These are phyloP conservation scores for Penaeus indicus DNA, from an alignment of 1,140 invertebrate genomes.

Conservation along the genomic window DNA sequence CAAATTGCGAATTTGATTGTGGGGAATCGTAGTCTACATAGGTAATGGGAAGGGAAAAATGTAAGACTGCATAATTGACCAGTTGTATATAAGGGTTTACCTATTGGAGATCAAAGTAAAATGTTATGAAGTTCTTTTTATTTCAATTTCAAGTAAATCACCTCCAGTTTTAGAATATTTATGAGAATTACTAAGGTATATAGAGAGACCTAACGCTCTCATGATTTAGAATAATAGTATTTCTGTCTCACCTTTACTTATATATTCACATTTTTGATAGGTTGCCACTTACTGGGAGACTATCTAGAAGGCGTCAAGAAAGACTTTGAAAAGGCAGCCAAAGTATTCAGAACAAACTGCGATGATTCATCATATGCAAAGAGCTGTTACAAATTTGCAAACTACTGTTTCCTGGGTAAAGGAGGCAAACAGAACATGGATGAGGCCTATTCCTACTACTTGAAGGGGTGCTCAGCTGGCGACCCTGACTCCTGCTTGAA, in stretches of 20 bases:
- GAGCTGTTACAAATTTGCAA: slow-evolving; percentile 89
- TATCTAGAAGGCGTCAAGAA: slow-evolving; percentile 86
- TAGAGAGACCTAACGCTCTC: too few relatives aligned
- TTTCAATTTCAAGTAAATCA: too few relatives aligned
- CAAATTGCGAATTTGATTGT: too few relatives aligned
- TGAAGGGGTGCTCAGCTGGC: slow-evolving; percentile 82
- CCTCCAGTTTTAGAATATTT: too few relatives aligned
- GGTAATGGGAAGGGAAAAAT: too few relatives aligned
- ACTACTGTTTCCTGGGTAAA: slow-evolving; percentile 74
- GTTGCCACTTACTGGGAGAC: slow-evolving; percentile 91
- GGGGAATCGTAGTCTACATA: too few relatives aligned
- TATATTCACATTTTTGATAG: slow-evolving; percentile 72
- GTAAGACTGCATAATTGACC: too few relatives aligned
- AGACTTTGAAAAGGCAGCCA: slow-evolving; percentile 82
- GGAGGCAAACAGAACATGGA: slow-evolving; percentile 68
- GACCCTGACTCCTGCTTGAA: slow-evolving; percentile 81
- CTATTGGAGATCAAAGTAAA: too few relatives aligned
- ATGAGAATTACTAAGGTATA: too few relatives aligned
- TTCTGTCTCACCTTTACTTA: slow-evolving; percentile 9
- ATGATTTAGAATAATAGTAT: slow-evolving; percentile 42
- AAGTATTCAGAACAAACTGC: slow-evolving; percentile 87
- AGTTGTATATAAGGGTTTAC: too few relatives aligned
- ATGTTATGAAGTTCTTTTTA: too few relatives aligned
- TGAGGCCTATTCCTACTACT: slow-evolving; percentile 79
- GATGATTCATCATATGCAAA: slow-evolving; percentile 83